These are phyloP conservation scores for Stigmatopora argus DNA, from an alignment of 2,113 vertebrate genomes.

Conservation along the genomic window DNA sequence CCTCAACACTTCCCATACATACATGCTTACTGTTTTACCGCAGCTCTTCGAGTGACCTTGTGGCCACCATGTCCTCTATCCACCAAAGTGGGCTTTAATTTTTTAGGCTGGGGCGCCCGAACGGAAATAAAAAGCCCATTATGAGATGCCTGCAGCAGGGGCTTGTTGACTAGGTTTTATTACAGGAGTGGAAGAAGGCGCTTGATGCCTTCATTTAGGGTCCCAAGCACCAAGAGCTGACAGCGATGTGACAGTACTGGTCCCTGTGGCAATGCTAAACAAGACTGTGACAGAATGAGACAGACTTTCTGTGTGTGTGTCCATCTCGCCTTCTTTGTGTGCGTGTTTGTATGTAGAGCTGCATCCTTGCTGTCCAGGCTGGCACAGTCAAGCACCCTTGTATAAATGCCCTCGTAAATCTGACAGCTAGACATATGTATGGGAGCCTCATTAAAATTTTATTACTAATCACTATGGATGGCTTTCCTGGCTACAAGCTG, in stretches of 20 bases:
- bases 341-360: conserved; percentile 15
- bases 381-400: conserved; percentile 46
- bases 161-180: conserved; percentile 76
- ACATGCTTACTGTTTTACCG: conserved; percentile 10
- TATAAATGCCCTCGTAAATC: conserved; percentile 62
- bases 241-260: conserved; percentile 59
- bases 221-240: conserved; percentile 52
- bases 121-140: conserved; percentile 74
- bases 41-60: conserved; percentile 63
- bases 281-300: conserved; percentile 41
- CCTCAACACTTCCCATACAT: neutral
- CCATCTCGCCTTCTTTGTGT: conserved; percentile 22
- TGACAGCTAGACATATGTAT: conserved; percentile 69
- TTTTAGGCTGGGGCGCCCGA: conserved; percentile 59
- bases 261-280: conserved; percentile 63
- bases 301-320: conserved; percentile 22
- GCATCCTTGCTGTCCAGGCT: conserved; percentile 44
- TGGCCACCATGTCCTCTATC: conserved; percentile 55
- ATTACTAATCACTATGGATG: conserved; percentile 68
- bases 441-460: conserved; percentile 65
- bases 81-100: conserved; percentile 69
- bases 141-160: conserved; percentile 61
- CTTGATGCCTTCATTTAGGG: conserved; percentile 76
- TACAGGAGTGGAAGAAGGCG: conserved; percentile 60
- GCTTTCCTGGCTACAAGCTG: conserved; percentile 32